A percentile compares a stretch with the other conserved stretches of the same genome.
These are phyloP conservation scores for Enteromius treurensis DNA, from an alignment of 2,797 vertebrate genomes.

Conservation along the genomic window DNA sequence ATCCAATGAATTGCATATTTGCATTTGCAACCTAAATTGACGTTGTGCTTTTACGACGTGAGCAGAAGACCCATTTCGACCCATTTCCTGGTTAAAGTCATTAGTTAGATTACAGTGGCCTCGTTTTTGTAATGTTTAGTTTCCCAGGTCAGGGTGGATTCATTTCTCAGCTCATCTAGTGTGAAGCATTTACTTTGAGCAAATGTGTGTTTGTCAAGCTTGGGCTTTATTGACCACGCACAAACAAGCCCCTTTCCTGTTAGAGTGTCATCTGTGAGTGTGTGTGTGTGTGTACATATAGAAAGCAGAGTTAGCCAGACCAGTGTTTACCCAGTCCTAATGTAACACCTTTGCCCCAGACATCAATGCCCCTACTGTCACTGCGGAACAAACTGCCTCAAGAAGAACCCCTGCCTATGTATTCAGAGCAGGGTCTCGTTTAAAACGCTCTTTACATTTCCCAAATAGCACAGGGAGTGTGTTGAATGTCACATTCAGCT, in stretches of 20 bases:
- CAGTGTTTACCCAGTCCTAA: conserved; percentile 76
- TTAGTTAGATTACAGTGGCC: conserved; percentile 27
- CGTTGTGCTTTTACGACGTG: background rate
- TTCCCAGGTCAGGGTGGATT: conserved; percentile 45
- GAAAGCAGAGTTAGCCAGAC: conserved; percentile 76
- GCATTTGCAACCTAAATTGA: background rate
- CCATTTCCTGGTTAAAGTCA: background rate
- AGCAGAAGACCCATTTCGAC: background rate
- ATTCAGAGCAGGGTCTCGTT: conserved; percentile 24
- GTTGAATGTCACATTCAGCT: conserved; percentile 15
- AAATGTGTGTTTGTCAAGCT: conserved; percentile 80
- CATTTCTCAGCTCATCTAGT: conserved; percentile 52
- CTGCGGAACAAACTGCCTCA: conserved; percentile 58
- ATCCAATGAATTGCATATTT: too few species aligned
- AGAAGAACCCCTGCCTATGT: conserved; percentile 29
- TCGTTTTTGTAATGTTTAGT: conserved; percentile 46
- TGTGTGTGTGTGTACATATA: conserved; percentile 65
- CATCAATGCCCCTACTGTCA: conserved; percentile 76
- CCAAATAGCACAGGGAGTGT: conserved; percentile 7
- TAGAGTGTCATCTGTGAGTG: conserved; percentile 68
- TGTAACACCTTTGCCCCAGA: conserved; percentile 77
- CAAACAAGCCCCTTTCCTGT: conserved; percentile 74
- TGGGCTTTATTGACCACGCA: conserved; percentile 81
- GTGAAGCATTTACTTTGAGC: conserved; percentile 72
- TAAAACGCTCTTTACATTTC: conserved; percentile 31